Evolutionary conservation across 1,140 invertebrate genomes (phyloP).

Genomic region (Psix sp.): DNA sequence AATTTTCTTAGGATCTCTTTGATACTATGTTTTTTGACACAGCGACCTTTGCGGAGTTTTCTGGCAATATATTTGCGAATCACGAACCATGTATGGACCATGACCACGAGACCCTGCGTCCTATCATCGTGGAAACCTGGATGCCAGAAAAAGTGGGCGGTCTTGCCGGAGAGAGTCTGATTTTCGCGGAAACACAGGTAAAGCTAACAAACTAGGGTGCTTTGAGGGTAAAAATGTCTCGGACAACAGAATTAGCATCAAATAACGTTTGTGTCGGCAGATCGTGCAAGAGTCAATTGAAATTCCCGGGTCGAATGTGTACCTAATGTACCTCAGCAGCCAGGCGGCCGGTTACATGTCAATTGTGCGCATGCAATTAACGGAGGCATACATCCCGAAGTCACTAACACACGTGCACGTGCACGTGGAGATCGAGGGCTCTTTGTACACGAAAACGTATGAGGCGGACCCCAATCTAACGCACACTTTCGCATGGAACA

Average conservation of each 20-base stretch:
- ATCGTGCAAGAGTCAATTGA: constrained; percentile 96
- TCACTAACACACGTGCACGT: constrained; percentile 91
- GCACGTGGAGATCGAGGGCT: constrained; percentile 94
- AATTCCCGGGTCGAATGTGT: constrained; percentile 93
- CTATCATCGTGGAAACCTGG: constrained; percentile 90
- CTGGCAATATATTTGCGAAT: constrained; percentile 77
- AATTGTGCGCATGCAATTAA: constrained; percentile 93
- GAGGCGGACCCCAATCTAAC: constrained; percentile 96
- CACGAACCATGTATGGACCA: constrained; percentile 88
- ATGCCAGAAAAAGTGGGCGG: constrained; percentile 90
- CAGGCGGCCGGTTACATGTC: constrained; percentile 94
- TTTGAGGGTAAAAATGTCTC: neutral
- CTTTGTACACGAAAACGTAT: constrained; percentile 92
- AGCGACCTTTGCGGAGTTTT: constrained; percentile 79
- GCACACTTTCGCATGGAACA: constrained; percentile 98
- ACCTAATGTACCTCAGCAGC: constrained; percentile 95
- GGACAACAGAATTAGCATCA: constrained; percentile 42
- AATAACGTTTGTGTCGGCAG: constrained; percentile 75
- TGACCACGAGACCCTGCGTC: constrained; percentile 87
- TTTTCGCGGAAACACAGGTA: constrained; percentile 93
- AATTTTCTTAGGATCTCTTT: neutral
- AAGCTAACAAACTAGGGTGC: constrained; percentile 15
- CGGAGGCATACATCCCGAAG: constrained; percentile 86
- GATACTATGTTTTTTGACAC: neutral
- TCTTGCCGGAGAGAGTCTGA: constrained; percentile 86